A percentile compares a stretch with the other conserved stretches of the same genome.
Conservation (phyloP, 2,113 vertebrate genomes). For the Hippocampus comes region DNA sequence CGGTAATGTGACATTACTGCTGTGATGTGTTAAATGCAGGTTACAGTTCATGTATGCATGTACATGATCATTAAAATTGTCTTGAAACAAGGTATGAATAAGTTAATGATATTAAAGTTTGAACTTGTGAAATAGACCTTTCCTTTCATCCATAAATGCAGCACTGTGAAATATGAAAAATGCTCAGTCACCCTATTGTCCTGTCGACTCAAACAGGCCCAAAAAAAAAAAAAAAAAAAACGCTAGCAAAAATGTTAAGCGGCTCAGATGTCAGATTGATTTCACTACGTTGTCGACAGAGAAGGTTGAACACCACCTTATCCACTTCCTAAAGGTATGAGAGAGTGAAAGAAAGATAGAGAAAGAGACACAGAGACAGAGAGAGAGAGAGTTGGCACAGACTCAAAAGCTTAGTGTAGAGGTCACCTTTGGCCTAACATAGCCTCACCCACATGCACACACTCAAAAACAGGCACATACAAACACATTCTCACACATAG, state of each 20-base stretch:
- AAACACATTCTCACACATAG: constrained; percentile 27
- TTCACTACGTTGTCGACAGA: constrained; percentile 24
- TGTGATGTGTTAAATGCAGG: background rate
- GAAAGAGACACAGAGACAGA: background rate
- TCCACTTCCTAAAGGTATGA: constrained; percentile 6
- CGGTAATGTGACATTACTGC: background rate
- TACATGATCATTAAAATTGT: background rate
- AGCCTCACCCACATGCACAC: constrained; percentile 15
- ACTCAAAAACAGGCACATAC: background rate
- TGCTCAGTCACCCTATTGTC: background rate
- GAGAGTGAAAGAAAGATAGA: background rate
- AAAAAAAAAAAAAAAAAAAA: constrained; percentile 6
- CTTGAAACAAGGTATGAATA: background rate
- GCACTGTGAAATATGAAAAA: background rate
- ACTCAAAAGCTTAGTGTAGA: constrained; percentile 1
- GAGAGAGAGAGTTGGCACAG: constrained; percentile 13
- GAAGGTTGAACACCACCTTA: constrained; percentile 38
- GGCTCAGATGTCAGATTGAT: constrained; percentile 43
- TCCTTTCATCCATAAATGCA: background rate
- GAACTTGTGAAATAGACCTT: background rate
- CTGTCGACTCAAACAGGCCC: constrained; percentile 5
- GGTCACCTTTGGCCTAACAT: constrained; percentile 17
- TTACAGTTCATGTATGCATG: background rate
- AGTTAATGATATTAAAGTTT: background rate
- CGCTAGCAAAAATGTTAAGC: constrained; percentile 20